Conservation (phyloP, 2,113 vertebrate species). For the Osmerus mordax region DNA sequence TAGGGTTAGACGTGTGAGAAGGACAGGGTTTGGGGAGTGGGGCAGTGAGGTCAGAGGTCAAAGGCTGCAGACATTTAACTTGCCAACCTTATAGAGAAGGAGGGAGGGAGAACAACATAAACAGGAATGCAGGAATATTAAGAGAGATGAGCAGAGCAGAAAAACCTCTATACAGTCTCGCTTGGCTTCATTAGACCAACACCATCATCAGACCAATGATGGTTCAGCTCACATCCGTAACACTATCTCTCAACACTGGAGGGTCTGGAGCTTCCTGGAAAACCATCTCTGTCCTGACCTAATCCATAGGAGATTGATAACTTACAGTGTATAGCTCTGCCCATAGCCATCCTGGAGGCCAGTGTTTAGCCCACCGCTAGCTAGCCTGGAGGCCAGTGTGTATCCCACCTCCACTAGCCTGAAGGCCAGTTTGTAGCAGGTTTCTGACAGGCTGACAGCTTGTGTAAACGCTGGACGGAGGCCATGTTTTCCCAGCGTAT, state of each 20-base stretch:
- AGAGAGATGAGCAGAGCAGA: neutral
- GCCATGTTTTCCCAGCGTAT: constrained; percentile 58
- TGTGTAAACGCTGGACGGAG: constrained; percentile 61
- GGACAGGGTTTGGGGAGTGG: constrained; percentile 16
- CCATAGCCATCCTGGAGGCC: no score
- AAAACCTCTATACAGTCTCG: neutral
- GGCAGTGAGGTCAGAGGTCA: constrained; percentile 39
- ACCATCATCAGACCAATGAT: no score
- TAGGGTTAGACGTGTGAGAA: constrained; percentile 5
- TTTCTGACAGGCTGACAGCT: constrained; percentile 67
- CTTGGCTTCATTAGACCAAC: no score
- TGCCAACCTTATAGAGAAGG: constrained; percentile 43
- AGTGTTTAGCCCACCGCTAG: neutral
- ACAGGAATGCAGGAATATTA: constrained; percentile 18
- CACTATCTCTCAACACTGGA: no score
- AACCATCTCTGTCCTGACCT: neutral
- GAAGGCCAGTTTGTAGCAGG: constrained; percentile 35
- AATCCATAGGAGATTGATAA: no score
- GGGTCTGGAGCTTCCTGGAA: neutral
- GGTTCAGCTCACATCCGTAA: no score
- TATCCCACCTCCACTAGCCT: no score
- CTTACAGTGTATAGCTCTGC: no score
- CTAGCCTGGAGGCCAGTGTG: neutral
- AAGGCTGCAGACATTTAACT: constrained; percentile 43
- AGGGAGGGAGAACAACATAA: constrained; percentile 13